Percentiles rank a stretch among this genome's conserved stretches.
phyloP scores from a whole-genome alignment of 2,113 vertebrate genomes.

The Enhydra lutris region DNA sequence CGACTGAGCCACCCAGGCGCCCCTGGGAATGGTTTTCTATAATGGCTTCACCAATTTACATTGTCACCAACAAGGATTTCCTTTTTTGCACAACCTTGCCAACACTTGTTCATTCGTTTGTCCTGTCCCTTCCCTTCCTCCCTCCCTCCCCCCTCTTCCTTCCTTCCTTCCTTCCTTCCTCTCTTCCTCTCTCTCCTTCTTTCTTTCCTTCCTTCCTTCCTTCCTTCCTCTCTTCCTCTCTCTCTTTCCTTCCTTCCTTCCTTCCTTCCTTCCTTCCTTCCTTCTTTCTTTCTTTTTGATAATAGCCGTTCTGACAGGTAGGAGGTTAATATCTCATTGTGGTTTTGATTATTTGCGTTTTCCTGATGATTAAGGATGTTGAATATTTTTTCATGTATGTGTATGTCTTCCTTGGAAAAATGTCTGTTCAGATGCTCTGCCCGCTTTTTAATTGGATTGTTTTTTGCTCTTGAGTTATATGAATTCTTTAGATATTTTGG shows the following conservation, averaged over 20 bases:
- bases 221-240: too few relatives aligned
- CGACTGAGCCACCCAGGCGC: too few relatives aligned
- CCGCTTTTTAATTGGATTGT: not conserved
- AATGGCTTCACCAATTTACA: not conserved
- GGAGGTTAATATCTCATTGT: not conserved
- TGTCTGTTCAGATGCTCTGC: not conserved
- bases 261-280: not conserved
- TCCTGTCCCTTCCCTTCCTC: too few relatives aligned
- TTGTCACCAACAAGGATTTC: not conserved
- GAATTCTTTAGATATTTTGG: not conserved
- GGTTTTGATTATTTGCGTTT: not conserved
- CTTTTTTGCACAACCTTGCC: not conserved
- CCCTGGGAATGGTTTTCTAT: not conserved
- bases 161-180: too few relatives aligned
- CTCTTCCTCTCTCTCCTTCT: too few relatives aligned
- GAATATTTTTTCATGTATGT: not conserved
- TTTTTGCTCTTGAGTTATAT: not conserved
- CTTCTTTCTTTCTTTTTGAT: not conserved
- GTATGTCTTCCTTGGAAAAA: not conserved
- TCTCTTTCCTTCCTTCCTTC: not conserved
- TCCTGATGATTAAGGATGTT: not conserved
- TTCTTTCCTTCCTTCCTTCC: too few relatives aligned
- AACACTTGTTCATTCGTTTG: not conserved
- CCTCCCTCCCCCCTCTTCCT: too few relatives aligned
- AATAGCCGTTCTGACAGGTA: not conserved